These are phyloP conservation scores for Sceloporus undulatus DNA, from an alignment of 2,113 vertebrate genomes.

Conservation along the genomic window DNA sequence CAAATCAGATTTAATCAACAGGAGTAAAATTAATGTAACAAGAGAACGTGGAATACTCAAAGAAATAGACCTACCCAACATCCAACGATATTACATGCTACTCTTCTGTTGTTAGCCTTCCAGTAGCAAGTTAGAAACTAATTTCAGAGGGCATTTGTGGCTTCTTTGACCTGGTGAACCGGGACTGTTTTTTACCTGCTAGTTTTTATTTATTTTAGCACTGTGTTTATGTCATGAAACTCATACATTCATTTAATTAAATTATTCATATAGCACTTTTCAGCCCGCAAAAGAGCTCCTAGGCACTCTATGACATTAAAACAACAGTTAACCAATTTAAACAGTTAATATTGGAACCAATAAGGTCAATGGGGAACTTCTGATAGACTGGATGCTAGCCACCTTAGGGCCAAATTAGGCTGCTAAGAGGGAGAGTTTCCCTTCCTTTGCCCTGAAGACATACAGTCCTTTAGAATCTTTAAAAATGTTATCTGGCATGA, in stretches of 20 bases:
- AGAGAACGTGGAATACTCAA: background rate
- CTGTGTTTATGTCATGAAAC: background rate
- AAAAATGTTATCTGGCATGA: background rate
- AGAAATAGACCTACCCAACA: background rate
- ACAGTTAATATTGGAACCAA: no score
- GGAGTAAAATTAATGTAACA: background rate
- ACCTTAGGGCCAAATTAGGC: no score
- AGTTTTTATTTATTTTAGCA: background rate
- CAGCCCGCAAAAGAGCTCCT: background rate
- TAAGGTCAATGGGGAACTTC: no score
- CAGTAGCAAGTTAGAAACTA: background rate
- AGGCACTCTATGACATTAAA: background rate
- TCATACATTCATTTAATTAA: slow-evolving; percentile 2
- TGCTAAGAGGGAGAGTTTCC: no score
- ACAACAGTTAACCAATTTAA: background rate
- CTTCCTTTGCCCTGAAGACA: no score
- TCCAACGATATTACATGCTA: background rate
- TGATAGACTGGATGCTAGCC: no score
- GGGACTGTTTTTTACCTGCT: background rate
- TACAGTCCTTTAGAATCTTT: background rate
- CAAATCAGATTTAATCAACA: background rate
- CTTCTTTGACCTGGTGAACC: background rate
- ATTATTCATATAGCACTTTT: background rate
- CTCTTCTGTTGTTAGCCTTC: background rate
- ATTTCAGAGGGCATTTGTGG: background rate